Base-by-base conservation (phyloP, 2,797 vertebrate genomes). In the Antrozous pallidus region DNA sequence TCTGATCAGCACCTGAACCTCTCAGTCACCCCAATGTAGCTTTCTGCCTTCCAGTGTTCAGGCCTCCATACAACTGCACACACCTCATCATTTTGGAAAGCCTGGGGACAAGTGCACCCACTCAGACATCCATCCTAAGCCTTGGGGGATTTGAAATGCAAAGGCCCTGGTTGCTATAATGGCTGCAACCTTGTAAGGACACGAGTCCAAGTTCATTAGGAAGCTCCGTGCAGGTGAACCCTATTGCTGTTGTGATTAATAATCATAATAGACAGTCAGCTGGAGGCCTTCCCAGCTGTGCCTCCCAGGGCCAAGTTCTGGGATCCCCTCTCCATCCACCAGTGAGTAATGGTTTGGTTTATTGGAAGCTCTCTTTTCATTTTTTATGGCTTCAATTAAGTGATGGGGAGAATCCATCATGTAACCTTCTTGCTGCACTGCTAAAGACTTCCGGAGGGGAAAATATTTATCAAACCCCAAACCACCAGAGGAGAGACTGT, bases 361-460 rank as follows among this genome's bases (percentile, higher is more conserved):
- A 98, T 97, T 98, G 97, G 97, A 98, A 97, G 98, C 97, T 97
- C 97, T 56, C 97, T 98, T 98, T 98, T 98, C 98, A 98, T 98
- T 98, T 98, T 98, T 97, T 97, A 97, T 96, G 96, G 67, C 97
- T 97, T 98, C 98, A 98, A 98, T 98, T 98, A 98, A 98, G 97
- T 95, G 97, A 97, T 98, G 93, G 10, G 67, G 96, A 0, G 7
- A 98, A 98, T 98, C 97, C 97, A 98, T 98, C 98, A 98, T 82
- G 20, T 65, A 97, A 96, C 96, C 96, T 97, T 94, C 97, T 97
- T 88, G 96, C 96, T 81, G 56, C 54, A 97, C 97, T 95, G 94
- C 95, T 98, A 97, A 93, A 98, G 95, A 98, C 98, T 98, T 98
- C 97, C 95, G 47, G 93, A 97, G 96, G 94, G 94, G 95, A 92